Percentiles rank a stretch among this genome's conserved stretches.
Evolutionary conservation across 2,113 vertebrate species (phyloP).

Genomic region (Shinisaurus crocodilurus): DNA sequence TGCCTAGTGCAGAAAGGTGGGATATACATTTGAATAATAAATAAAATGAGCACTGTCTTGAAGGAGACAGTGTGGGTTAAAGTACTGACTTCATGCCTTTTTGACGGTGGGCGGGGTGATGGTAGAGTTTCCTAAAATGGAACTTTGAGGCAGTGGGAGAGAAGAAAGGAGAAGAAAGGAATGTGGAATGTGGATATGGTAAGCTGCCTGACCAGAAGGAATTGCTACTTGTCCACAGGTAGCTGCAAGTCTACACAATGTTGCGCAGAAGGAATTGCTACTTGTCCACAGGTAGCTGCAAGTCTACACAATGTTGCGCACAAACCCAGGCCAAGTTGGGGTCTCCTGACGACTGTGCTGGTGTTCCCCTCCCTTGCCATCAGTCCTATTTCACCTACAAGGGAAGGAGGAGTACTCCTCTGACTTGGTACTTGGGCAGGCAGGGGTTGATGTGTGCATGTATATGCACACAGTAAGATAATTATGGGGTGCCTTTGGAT

Average conservation of each 20-base stretch:
- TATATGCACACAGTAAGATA: background rate
- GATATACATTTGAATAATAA: no score
- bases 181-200: background rate
- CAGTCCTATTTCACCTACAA: no score
- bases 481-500: background rate
- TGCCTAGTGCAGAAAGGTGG: background rate
- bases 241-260: background rate
- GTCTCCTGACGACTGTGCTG: background rate
- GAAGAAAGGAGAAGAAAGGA: background rate
- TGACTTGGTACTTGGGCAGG: background rate
- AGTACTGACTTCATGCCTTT: background rate
- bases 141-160: background rate
- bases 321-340: background rate
- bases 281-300: background rate
- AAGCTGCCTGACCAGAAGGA: background rate
- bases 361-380: no score
- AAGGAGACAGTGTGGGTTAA: background rate
- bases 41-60: background rate
- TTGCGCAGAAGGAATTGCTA: background rate
- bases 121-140: background rate
- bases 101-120: no score
- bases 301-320: background rate
- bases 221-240: background rate
- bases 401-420: background rate
- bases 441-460: background rate